A percentile compares a stretch with the other conserved stretches of the same genome.
phyloP scores from a whole-genome alignment of 1,140 invertebrate species.

The Drosophila chauvacae region DNA sequence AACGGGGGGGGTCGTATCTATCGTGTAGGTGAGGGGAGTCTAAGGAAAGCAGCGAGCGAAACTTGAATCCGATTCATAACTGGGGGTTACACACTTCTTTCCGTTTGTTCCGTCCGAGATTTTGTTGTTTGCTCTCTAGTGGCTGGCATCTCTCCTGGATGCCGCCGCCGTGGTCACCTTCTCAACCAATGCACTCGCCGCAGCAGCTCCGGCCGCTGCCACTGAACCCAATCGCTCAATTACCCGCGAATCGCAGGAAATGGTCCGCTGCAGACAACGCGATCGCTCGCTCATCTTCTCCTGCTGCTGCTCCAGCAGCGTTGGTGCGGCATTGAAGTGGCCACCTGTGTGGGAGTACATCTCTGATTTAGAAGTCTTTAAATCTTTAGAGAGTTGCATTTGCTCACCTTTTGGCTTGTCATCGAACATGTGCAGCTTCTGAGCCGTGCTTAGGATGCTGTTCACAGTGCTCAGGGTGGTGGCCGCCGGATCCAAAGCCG shows the following conservation, averaged over 20 bases:
- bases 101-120: not conserved
- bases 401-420: constrained; percentile 70
- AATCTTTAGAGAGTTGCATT: not conserved
- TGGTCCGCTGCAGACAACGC: constrained; percentile 86
- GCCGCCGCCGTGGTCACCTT: constrained; percentile 36
- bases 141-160: constrained; percentile 49
- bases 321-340: constrained; percentile 88
- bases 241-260: constrained; percentile 71
- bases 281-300: constrained; percentile 91
- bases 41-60: not conserved
- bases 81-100: not conserved
- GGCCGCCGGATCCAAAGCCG: constrained; percentile 36
- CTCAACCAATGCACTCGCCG: constrained; percentile 25
- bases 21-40: not conserved
- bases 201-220: constrained; percentile 11
- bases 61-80: not conserved
- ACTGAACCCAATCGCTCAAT: constrained; percentile 57
- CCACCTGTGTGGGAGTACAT: constrained; percentile 53
- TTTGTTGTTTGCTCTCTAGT: not conserved
- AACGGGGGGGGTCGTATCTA: not conserved
- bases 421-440: constrained; percentile 73
- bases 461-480: constrained; percentile 68
- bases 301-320: constrained; percentile 89
- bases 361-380: not conserved
- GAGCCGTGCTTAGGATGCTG: constrained; percentile 67